Base-by-base conservation (phyloP, 2,797 vertebrate genomes). In the Propithecus perrieri region DNA sequence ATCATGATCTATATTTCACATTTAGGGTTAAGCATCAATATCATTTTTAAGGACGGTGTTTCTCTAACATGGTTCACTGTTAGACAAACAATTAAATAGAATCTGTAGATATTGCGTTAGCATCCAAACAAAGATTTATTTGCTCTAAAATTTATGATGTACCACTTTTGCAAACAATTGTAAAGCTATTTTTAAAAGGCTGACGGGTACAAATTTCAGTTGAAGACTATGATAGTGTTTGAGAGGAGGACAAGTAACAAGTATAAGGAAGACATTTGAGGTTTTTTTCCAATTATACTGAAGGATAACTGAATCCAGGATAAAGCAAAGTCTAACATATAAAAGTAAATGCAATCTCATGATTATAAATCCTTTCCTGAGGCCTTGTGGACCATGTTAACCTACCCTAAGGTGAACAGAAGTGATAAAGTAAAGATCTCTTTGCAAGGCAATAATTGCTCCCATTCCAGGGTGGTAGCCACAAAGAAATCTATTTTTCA, bases 401-500 rank as follows among this genome's bases (percentile, higher is more conserved):
- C 81, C 67, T 89, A 71, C 57, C 55, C 55, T 92, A 85, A 92
- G 94, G 91, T 81, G 79, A 96, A 91, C 2, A 89, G 55, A 97
- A 97, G 71, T 92, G 69, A 96, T 89, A 86, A 94, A 90, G 72
- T 61, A 86, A 96, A 95, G 90, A 74, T 94, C 65, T 90, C 71
- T 95, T 97, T 63, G 78, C 74, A 89, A 87, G 59, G 87, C 76
- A 88, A 69, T 84, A 96, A 95, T 76, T 83, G 33, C 75, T 94
- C 72, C 75, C 63, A 91, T 95, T 92, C 48, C 50, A 94, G 30
- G 59, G 41, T 80, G 30, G 38, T 88, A 92, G 75, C 59, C 72
- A 94, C 72, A 95, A 86, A 96, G 55, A 96, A 91, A 89, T 91
- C 59, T 85, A 67, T 89, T 91, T 94, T 97, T 90, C 91, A 83